phyloP scores from a whole-genome alignment of 2,113 vertebrate genomes.

The Argyrosomus japonicus region DNA sequence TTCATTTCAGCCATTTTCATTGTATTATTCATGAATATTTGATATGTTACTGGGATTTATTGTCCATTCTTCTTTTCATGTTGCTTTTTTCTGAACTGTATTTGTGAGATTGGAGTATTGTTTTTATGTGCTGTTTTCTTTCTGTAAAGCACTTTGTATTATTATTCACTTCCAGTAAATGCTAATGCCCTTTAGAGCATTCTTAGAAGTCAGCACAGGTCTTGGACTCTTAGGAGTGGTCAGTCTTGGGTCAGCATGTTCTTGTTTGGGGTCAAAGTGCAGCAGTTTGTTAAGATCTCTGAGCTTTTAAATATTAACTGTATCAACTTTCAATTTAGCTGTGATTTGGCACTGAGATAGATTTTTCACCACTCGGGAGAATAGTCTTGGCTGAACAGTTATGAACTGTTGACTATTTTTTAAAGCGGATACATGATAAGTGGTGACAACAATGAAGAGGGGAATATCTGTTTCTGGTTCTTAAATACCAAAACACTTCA shows the following conservation, averaged over 20 bases:
- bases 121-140: neutral
- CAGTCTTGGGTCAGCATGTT: neutral
- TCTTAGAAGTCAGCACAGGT: neutral
- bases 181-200: neutral
- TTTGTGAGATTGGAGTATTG: neutral
- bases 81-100: no score
- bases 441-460: conserved; percentile 10
- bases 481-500: conserved; percentile 7
- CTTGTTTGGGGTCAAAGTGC: neutral
- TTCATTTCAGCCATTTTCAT: neutral
- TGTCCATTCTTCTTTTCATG: neutral
- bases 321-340: neutral
- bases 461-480: conserved; percentile 24
- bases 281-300: neutral
- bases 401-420: neutral
- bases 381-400: neutral
- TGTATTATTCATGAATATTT: neutral
- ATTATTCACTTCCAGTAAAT: neutral
- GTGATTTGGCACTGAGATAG: neutral
- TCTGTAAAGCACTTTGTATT: neutral
- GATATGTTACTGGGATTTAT: neutral
- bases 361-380: neutral
- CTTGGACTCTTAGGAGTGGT: neutral
- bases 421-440: neutral
- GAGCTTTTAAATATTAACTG: neutral